These are phyloP conservation scores for Pristionchus japonicus DNA, from an alignment of 2,888 invertebrate genomes.

Conservation along the genomic window DNA sequence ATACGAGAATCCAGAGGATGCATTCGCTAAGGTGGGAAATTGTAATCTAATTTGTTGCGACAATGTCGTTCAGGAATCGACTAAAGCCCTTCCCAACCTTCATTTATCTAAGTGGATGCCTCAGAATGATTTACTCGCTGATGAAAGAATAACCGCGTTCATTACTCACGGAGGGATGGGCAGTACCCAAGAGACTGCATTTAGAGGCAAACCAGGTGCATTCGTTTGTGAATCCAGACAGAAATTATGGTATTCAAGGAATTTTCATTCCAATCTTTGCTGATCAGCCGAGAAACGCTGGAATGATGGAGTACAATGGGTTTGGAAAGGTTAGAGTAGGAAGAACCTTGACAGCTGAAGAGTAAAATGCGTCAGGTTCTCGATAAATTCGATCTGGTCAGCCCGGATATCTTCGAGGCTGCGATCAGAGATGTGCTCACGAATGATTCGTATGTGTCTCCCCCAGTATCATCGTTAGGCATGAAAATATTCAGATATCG, in stretches of 20 bases:
- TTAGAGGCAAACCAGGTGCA: not conserved
- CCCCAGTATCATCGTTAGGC: not conserved
- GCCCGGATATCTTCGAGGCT: not conserved
- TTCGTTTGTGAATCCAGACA: not conserved
- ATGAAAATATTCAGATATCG: not conserved
- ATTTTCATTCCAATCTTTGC: conserved; percentile 25
- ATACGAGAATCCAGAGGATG: conserved; percentile 36
- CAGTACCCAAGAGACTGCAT: not conserved
- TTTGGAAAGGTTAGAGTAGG: not conserved
- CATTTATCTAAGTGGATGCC: conserved; percentile 10
- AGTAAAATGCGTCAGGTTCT: too few species aligned
- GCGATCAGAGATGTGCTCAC: not conserved
- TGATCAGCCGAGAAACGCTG: conserved; percentile 13
- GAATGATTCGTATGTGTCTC: not conserved
- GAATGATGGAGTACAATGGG: conserved; percentile 33
- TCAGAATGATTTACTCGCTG: conserved; percentile 17
- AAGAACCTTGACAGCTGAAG: too few species aligned
- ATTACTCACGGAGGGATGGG: conserved; percentile 40
- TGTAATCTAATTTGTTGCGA: not conserved
- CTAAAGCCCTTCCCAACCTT: not conserved
- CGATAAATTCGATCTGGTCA: not conserved
- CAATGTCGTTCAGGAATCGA: not conserved
- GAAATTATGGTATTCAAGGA: not conserved
- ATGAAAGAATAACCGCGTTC: not conserved
- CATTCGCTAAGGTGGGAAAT: not conserved